Base-by-base conservation (phyloP, 2,113 vertebrate genomes). In the Syngnathus typhle region DNA sequence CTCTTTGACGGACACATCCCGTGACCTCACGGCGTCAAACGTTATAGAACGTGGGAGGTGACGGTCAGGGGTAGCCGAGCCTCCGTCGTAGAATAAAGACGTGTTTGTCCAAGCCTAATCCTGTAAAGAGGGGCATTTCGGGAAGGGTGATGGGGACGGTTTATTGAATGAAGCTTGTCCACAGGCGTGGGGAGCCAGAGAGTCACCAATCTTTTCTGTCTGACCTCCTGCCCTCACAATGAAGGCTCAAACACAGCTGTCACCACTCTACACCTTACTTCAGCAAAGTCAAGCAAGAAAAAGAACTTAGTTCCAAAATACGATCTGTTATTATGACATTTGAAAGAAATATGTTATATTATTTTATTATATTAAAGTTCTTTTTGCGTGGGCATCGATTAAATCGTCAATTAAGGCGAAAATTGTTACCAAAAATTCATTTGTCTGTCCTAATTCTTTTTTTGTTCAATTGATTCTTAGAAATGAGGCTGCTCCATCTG, bases 61-160 rank as follows among this genome's bases (percentile, higher is more conserved):
- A 49, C 37, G 27, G 60, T 52, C 13, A 60, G 69, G 74, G 75
- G 71, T 7, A 46, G 52, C 19, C 15, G 49, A 56, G 63, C 36
- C 71, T 77, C 52, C 2, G 60, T 67, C 65, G 39, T 62, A 32
- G 60, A 72, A 81, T 77, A 83, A 82, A 83, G 80, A 71, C 69
- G 70, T 88, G 79, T 90, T 91, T 89, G 87, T 83, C 75, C 60
- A 69, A 65, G 80, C 68, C 82, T 92, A 91, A 92, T 92, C 90
- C 88, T 87, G 83, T 91, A 90, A 92, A 89, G 87, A 78, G 65
- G 80, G 68, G 69, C 58, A 60, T 88, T 85, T 74, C 74, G 64
- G 78, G 81, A 84, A 78, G 81, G 79, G 85, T 83, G 76, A 81
- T 66, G 71, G 65, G 65, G 76, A 32, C 73, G 64, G 70, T 89